These are phyloP conservation scores for Rutpela maculata DNA, from an alignment of 2,888 invertebrate species.

Conservation along the genomic window DNA sequence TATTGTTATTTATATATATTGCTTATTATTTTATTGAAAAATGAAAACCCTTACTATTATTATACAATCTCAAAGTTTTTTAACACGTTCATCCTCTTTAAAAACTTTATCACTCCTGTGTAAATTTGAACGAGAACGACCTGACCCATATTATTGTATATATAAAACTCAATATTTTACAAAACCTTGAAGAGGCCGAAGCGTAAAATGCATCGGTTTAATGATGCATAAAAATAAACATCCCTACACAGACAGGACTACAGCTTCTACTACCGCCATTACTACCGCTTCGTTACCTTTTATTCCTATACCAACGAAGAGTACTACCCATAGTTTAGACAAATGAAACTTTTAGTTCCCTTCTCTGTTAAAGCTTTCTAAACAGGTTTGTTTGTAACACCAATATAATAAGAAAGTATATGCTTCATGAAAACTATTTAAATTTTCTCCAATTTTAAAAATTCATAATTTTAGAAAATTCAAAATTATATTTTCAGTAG, in stretches of 20 bases:
- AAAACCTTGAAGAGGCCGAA: not conserved
- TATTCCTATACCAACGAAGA: not conserved
- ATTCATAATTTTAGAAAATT: too few species aligned
- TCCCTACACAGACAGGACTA: slow-evolving; percentile 6
- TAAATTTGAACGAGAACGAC: slow-evolving; percentile 10
- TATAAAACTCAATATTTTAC: not conserved
- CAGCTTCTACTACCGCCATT: slow-evolving; percentile 8
- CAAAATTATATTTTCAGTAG: too few species aligned
- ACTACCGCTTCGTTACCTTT: slow-evolving; percentile 14
- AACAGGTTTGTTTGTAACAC: not conserved
- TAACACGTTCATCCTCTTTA: too few species aligned
- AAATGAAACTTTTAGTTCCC: slow-evolving; percentile 6
- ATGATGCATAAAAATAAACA: slow-evolving; percentile 41
- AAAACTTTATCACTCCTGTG: not conserved
- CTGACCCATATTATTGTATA: slow-evolving; percentile 32
- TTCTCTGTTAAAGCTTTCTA: not conserved
- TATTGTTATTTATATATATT: too few species aligned
- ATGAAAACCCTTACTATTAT: too few species aligned
- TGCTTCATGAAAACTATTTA: too few species aligned
- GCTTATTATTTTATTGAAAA: too few species aligned
- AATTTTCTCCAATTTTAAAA: too few species aligned
- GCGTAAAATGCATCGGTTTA: slow-evolving; percentile 32
- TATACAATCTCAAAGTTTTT: too few species aligned
- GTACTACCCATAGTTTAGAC: not conserved
- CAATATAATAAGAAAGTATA: not conserved